A percentile compares a stretch with the other conserved stretches of the same genome.
These are phyloP conservation scores for Lymantria monacha DNA, from an alignment of 2,888 invertebrate species.

Conservation along the genomic window DNA sequence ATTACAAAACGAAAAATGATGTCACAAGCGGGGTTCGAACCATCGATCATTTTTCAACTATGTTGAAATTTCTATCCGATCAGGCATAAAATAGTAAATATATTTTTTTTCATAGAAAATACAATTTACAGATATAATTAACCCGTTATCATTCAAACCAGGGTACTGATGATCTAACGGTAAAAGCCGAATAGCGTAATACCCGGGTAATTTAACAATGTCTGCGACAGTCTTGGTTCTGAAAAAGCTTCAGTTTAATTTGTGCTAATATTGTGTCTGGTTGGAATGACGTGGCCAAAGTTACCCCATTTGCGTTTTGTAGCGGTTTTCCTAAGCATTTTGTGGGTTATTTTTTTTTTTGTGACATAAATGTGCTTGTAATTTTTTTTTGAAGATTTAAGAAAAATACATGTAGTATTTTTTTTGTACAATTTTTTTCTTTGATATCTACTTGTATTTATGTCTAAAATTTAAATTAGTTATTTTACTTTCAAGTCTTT, in stretches of 20 bases:
- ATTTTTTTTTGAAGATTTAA: neutral
- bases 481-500: too few relatives aligned
- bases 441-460: too few relatives aligned
- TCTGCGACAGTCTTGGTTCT: constrained; percentile 42
- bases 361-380: constrained; percentile 1
- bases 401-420: neutral
- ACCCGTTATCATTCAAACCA: constrained; percentile 44
- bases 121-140: constrained; percentile 46
- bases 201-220: constrained; percentile 53
- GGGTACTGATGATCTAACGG: constrained; percentile 28
- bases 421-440: constrained; percentile 3
- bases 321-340: constrained; percentile 18
- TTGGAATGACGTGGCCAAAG: constrained; percentile 18
- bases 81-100: too few relatives aligned
- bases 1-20: too few relatives aligned
- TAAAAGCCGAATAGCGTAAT: constrained; percentile 40
- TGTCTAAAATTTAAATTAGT: too few relatives aligned
- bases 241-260: constrained; percentile 34
- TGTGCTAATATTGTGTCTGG: constrained; percentile 28
- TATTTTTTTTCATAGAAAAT: too few relatives aligned
- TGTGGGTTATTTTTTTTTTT: constrained; percentile 16
- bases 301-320: constrained; percentile 24
- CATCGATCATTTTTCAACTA: too few relatives aligned
- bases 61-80: too few relatives aligned
- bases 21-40: too few relatives aligned